Conservation (phyloP, 2,888 invertebrate species). For the Watsonalla cultraria region DNA sequence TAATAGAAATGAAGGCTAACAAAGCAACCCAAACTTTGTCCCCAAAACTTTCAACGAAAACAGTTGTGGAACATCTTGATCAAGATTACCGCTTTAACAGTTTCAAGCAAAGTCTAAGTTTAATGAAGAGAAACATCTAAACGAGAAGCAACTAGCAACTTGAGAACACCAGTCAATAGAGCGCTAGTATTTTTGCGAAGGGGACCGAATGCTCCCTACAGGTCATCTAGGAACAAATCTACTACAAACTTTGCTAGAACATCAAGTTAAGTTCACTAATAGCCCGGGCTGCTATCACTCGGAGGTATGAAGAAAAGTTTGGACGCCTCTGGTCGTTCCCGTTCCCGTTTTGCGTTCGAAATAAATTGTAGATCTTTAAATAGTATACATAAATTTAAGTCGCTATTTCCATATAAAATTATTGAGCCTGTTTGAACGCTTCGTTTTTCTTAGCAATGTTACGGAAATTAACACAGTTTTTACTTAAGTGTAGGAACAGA, state of each 20-base stretch:
- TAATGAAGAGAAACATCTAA: conserved; percentile 4
- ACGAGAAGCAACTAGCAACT: conserved; percentile 19
- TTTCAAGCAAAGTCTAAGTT: background rate
- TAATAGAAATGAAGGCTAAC: background rate
- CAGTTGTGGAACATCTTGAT: background rate
- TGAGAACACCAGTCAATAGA: conserved; percentile 28
- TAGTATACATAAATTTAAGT: too few species aligned
- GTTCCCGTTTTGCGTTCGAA: too few species aligned
- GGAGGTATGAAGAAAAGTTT: too few species aligned
- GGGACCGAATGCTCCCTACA: conserved; percentile 35
- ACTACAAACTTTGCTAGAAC: conserved; percentile 32
- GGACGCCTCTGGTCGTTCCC: too few species aligned
- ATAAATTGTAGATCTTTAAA: too few species aligned
- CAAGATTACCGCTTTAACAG: background rate
- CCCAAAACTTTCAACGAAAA: too few species aligned
- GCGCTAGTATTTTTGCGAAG: conserved; percentile 24
- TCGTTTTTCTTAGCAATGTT: too few species aligned
- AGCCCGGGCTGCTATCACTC: conserved; percentile 11
- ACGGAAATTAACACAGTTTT: too few species aligned
- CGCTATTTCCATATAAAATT: too few species aligned
- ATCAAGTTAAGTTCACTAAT: conserved; percentile 31
- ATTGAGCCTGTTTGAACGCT: too few species aligned
- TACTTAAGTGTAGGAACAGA: too few species aligned
- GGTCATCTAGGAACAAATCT: conserved; percentile 55
- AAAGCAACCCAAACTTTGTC: background rate